Evolutionary conservation across 2,888 invertebrate genomes (phyloP).

Genomic region (Xestia c-nigrum): DNA sequence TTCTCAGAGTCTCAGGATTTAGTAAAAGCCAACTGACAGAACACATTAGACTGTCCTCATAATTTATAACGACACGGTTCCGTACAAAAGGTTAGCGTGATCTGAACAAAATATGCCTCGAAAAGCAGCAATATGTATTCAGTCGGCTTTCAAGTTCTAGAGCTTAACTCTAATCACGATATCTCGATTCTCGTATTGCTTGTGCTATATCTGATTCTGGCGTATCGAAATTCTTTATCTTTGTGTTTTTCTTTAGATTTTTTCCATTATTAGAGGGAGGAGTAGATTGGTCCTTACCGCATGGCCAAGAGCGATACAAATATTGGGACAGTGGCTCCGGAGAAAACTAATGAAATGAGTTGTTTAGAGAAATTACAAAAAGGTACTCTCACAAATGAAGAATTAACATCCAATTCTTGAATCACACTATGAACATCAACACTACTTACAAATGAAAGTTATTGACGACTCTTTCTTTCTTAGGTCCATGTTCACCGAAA

Average conservation of each 20-base stretch:
- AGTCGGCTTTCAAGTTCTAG: constrained; percentile 8
- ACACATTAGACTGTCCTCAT: constrained; percentile 26
- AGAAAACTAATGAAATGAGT: not conserved
- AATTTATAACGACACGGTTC: constrained; percentile 30
- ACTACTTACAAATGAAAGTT: too few species aligned
- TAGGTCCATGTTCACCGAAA: too few species aligned
- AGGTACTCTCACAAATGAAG: not conserved
- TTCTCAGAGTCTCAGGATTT: constrained; percentile 3
- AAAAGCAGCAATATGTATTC: constrained; percentile 36
- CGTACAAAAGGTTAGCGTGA: constrained; percentile 13
- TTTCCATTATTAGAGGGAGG: not conserved
- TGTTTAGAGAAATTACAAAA: not conserved
- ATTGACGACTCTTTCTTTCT: not conserved
- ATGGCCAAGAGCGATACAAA: not conserved
- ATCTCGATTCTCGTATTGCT: constrained; percentile 12
- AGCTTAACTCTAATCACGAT: constrained; percentile 27
- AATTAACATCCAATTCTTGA: not conserved
- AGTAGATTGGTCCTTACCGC: not conserved
- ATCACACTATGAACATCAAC: not conserved
- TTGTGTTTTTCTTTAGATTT: constrained; percentile 5
- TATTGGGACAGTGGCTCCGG: not conserved
- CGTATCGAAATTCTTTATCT: constrained; percentile 5
- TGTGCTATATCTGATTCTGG: not conserved
- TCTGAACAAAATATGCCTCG: constrained; percentile 12
- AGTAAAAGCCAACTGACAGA: constrained; percentile 29